Conservation (phyloP, 2,797 vertebrate species). For the Poliocrania exsul region DNA sequence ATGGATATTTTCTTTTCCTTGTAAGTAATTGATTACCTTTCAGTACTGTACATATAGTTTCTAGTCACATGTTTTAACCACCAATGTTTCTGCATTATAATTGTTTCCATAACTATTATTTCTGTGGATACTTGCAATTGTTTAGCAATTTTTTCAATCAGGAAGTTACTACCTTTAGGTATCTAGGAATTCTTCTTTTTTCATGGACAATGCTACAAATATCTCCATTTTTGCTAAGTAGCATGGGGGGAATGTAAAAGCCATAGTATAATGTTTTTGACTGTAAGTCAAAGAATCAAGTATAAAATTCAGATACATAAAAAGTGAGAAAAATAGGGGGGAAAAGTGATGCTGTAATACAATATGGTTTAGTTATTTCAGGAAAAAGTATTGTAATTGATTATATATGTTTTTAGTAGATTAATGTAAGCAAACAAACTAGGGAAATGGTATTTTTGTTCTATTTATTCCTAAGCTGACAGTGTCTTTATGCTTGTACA, state of each 20-base stretch:
- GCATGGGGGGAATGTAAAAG: neutral
- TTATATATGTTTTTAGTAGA: neutral
- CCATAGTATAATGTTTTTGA: neutral
- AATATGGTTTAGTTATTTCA: neutral
- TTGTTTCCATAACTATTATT: neutral
- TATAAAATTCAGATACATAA: neutral
- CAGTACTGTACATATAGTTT: neutral
- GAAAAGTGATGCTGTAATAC: rapidly evolving
- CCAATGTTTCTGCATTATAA: neutral
- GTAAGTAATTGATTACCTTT: neutral
- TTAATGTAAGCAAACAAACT: neutral
- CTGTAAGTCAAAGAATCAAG: neutral
- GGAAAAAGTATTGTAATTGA: neutral
- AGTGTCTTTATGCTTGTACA: neutral
- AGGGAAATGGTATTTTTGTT: neutral
- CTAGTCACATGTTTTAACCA: neutral
- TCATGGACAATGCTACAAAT: neutral
- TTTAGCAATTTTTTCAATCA: neutral
- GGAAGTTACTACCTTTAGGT: neutral
- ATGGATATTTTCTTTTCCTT: neutral
- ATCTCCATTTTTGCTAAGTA: neutral
- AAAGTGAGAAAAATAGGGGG: neutral
- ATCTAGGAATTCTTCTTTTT: neutral
- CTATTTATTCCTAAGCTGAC: neutral
- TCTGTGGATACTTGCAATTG: neutral